A percentile compares a stretch with the other conserved stretches of the same genome.
Evolutionary conservation across 2,797 vertebrate species (phyloP).

Genomic region (Neomorphus geoffroyi): DNA sequence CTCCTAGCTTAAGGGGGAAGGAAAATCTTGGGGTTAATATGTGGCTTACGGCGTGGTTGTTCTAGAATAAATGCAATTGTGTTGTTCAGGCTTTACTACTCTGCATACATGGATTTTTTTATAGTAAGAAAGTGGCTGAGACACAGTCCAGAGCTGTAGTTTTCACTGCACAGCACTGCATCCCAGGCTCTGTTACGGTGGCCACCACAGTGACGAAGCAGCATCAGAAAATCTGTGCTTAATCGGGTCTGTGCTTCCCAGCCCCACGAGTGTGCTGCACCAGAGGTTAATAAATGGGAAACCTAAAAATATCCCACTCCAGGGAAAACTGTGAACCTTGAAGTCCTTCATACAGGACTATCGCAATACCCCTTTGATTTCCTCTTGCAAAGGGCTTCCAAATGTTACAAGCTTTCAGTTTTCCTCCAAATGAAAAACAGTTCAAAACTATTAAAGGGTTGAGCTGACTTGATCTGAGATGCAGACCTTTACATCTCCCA

Average conservation of each 20-base stretch:
- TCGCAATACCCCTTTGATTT: slow-evolving; percentile 49
- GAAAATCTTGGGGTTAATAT: not conserved
- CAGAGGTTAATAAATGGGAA: not conserved
- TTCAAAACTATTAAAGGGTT: slow-evolving; percentile 23
- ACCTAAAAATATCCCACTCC: slow-evolving; percentile 30
- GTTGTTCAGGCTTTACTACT: not conserved
- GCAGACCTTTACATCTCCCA: not conserved
- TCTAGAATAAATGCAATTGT: slow-evolving; percentile 12
- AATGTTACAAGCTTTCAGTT: slow-evolving; percentile 47
- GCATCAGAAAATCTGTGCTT: not conserved
- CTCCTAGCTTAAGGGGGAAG: not conserved
- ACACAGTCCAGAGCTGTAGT: slow-evolving; percentile 31
- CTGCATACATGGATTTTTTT: not conserved
- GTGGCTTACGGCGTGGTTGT: not conserved
- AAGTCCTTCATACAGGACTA: slow-evolving; percentile 28
- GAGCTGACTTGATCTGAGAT: not conserved
- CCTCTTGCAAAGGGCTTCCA: slow-evolving; percentile 61
- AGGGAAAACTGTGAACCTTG: slow-evolving; percentile 27
- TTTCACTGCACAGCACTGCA: not conserved
- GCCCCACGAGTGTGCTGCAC: not conserved
- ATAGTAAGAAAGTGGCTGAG: slow-evolving; percentile 47
- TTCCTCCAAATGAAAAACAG: slow-evolving; percentile 51
- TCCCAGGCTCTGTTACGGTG: rapidly evolving
- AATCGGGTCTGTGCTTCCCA: not conserved
- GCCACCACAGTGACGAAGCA: not conserved